These are phyloP conservation scores for Harlomillsia oculata DNA, from an alignment of 1,140 invertebrate genomes.

Conservation along the genomic window DNA sequence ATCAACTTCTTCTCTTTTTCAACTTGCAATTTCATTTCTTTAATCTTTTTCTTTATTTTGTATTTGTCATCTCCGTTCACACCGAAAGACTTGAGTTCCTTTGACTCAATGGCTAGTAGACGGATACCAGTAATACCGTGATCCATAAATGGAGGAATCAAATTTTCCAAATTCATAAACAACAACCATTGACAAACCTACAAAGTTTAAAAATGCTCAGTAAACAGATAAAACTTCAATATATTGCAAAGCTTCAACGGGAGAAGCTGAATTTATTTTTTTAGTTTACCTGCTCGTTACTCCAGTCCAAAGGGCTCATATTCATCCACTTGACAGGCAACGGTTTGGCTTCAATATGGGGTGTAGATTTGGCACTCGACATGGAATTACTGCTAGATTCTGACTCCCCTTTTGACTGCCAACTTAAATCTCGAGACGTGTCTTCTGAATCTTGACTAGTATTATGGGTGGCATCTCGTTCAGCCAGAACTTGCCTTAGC, in stretches of 20 bases:
- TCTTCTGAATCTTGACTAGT: slow-evolving; percentile 15
- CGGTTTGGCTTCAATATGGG: not conserved
- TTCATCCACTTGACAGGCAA: slow-evolving; percentile 32
- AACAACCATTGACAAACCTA: slow-evolving; percentile 83
- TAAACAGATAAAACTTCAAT: not conserved
- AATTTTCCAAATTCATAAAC: slow-evolving; percentile 61
- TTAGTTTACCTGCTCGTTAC: slow-evolving; percentile 28
- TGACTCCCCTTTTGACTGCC: slow-evolving; percentile 19
- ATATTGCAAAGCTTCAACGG: not conserved
- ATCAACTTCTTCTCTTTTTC: slow-evolving; percentile 66
- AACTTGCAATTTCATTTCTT: slow-evolving; percentile 59
- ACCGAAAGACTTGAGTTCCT: slow-evolving; percentile 76
- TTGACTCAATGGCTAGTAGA: slow-evolving; percentile 69
- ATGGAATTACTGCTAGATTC: slow-evolving; percentile 26
- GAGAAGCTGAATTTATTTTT: not conserved
- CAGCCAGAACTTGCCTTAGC: slow-evolving; percentile 67
- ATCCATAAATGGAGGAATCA: slow-evolving; percentile 71
- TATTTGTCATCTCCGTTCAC: slow-evolving; percentile 68
- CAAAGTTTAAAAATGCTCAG: slow-evolving; percentile 15
- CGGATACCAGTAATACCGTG: slow-evolving; percentile 71
- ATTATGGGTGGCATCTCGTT: slow-evolving; percentile 50
- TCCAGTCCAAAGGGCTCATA: slow-evolving; percentile 23
- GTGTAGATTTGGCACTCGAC: slow-evolving; percentile 15
- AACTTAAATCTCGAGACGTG: slow-evolving; percentile 5
- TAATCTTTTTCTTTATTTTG: slow-evolving; percentile 75